These are phyloP conservation scores for Pangasianodon gigas DNA, from an alignment of 2,113 vertebrate genomes.

Conservation along the genomic window DNA sequence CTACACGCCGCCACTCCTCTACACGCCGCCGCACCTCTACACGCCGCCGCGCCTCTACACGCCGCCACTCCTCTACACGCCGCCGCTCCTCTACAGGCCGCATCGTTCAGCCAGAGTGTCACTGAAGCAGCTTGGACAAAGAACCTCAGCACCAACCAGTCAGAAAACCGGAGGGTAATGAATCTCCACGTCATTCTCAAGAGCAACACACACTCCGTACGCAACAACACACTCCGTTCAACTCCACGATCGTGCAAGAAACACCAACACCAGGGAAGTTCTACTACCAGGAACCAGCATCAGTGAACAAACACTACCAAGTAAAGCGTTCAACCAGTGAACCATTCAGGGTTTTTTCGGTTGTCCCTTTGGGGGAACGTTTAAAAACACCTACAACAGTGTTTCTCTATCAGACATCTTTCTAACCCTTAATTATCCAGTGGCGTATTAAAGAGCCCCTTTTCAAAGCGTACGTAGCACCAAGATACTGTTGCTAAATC, in stretches of 20 bases:
- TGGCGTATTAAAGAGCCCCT: background rate
- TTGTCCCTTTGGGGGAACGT: too few species aligned
- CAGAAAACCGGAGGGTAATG: background rate
- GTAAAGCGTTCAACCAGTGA: background rate
- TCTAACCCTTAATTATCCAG: background rate
- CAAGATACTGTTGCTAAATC: background rate
- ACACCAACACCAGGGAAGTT: background rate
- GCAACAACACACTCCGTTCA: too few species aligned
- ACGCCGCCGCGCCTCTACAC: too few species aligned
- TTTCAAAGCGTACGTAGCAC: background rate
- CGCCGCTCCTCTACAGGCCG: too few species aligned
- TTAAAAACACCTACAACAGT: background rate
- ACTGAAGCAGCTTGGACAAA: background rate
- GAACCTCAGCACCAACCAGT: background rate
- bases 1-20: too few species aligned
- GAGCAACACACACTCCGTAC: background rate
- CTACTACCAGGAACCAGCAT: background rate
- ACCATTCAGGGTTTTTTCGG: background rate
- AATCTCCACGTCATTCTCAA: background rate
- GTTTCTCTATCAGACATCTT: background rate
- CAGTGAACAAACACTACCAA: background rate
- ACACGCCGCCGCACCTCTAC: too few species aligned
- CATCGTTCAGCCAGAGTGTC: too few species aligned
- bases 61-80: too few species aligned
- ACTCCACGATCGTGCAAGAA: background rate